Conservation (phyloP, 2,797 vertebrate genomes). For the Lateolabrax maculatus region DNA sequence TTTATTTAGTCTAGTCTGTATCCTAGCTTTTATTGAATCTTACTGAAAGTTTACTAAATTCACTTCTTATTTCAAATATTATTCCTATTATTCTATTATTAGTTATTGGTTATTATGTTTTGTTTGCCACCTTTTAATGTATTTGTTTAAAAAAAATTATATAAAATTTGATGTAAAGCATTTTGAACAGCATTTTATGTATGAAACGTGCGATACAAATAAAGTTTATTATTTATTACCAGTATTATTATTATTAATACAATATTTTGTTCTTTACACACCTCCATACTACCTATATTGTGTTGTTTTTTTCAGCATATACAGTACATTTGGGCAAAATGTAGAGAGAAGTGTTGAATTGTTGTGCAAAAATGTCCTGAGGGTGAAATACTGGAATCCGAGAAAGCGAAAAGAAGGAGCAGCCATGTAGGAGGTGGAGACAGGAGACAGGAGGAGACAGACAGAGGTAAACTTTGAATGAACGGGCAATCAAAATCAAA, state of each 20-base stretch:
- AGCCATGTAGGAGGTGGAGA: neutral
- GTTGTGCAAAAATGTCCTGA: neutral
- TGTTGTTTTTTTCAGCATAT: neutral
- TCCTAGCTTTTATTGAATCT: neutral
- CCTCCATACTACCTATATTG: neutral
- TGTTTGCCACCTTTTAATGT: neutral
- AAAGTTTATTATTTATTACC: neutral
- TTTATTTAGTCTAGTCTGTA: neutral
- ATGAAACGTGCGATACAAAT: neutral
- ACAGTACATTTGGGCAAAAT: neutral
- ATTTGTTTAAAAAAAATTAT: neutral
- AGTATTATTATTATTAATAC: neutral
- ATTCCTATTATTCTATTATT: neutral
- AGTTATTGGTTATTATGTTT: neutral
- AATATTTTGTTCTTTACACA: neutral
- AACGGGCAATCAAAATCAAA: constrained; percentile 53
- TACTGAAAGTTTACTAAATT: neutral
- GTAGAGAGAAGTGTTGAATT: neutral
- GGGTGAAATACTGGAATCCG: neutral
- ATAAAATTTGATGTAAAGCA: neutral
- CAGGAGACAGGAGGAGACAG: neutral
- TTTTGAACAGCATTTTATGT: neutral
- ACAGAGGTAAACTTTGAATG: constrained; percentile 19
- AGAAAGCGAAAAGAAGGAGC: constrained; percentile 2
- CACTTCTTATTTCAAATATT: too few relatives aligned